A percentile compares a stretch with the other conserved stretches of the same genome.
phyloP scores from a whole-genome alignment of 2,888 invertebrate genomes.

The Cheilosia soror region DNA sequence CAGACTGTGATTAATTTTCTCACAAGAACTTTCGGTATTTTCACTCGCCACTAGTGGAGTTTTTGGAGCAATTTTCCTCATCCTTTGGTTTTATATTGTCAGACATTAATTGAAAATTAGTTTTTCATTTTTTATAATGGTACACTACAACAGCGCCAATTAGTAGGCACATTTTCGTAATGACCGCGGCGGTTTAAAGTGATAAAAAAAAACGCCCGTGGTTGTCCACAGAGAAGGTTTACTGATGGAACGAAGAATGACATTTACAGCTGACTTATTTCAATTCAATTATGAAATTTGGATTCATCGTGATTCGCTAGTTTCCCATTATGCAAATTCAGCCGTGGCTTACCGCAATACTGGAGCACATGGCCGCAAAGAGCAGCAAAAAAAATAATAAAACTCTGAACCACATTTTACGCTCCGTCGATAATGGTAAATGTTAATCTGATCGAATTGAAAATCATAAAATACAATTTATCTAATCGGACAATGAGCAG shows the following conservation, averaged over 20 bases:
- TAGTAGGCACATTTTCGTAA: conserved; percentile 66
- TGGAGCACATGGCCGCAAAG: conserved; percentile 55
- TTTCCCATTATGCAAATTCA: conserved; percentile 72
- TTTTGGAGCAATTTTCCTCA: conserved; percentile 10
- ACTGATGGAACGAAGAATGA: conserved; percentile 63
- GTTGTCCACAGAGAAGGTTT: background rate
- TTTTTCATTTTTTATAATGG: conserved; percentile 45
- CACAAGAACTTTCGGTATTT: conserved; percentile 61
- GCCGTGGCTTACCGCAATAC: conserved; percentile 59
- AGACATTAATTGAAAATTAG: conserved; percentile 72
- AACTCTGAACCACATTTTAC: conserved; percentile 66
- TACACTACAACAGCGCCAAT: conserved; percentile 59
- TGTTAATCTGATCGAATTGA: conserved; percentile 72
- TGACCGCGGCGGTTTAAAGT: conserved; percentile 53
- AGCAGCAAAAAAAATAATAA: conserved; percentile 22
- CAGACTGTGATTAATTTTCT: conserved; percentile 70
- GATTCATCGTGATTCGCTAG: conserved; percentile 65
- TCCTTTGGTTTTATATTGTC: conserved; percentile 51
- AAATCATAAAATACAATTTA: conserved; percentile 74
- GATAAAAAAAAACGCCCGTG: background rate
- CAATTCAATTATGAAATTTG: conserved; percentile 73
- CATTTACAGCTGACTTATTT: conserved; percentile 74
- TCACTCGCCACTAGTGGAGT: conserved; percentile 32
- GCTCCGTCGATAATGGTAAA: conserved; percentile 72
- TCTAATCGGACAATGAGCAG: conserved; percentile 70